phyloP scores from a whole-genome alignment of 2,113 vertebrate genomes.

The Myiozetetes cayanensis region DNA sequence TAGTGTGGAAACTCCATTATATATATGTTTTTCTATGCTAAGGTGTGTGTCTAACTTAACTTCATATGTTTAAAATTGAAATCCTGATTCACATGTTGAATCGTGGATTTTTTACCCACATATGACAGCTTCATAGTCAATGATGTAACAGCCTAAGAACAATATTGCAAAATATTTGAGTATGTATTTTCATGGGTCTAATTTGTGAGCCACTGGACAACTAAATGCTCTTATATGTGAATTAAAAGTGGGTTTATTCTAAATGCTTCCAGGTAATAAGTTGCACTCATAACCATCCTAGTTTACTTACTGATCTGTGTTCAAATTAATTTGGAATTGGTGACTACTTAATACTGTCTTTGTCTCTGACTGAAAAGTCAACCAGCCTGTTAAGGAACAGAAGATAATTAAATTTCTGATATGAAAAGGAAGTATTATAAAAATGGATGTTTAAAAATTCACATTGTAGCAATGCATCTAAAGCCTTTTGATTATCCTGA shows the following conservation, averaged over 20 bases:
- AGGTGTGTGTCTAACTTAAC: not conserved
- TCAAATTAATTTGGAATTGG: not conserved
- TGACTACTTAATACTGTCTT: not conserved
- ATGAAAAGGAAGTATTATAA: not conserved
- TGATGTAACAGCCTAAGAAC: not conserved
- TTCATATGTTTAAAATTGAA: not conserved
- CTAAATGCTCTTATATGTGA: not conserved
- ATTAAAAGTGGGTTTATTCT: not conserved
- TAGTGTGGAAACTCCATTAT: not conserved
- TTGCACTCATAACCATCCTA: not conserved
- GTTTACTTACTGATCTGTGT: not conserved
- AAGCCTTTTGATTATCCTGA: not conserved
- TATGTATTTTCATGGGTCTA: not conserved
- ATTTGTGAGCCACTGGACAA: not conserved
- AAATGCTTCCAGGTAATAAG: not conserved
- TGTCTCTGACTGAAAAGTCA: not conserved
- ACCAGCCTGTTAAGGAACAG: not conserved
- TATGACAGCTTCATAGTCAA: not conserved
- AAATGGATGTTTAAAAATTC: not conserved
- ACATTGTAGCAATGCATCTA: not conserved
- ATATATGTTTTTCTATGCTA: not conserved
- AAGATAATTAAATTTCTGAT: not conserved
- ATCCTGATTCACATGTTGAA: not conserved
- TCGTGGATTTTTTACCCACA: not conserved
- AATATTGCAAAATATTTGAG: not conserved